A percentile compares a stretch with the other conserved stretches of the same genome.
Evolutionary conservation across 1,140 invertebrate genomes (phyloP).

Genomic region (Saccostrea cuccullata): DNA sequence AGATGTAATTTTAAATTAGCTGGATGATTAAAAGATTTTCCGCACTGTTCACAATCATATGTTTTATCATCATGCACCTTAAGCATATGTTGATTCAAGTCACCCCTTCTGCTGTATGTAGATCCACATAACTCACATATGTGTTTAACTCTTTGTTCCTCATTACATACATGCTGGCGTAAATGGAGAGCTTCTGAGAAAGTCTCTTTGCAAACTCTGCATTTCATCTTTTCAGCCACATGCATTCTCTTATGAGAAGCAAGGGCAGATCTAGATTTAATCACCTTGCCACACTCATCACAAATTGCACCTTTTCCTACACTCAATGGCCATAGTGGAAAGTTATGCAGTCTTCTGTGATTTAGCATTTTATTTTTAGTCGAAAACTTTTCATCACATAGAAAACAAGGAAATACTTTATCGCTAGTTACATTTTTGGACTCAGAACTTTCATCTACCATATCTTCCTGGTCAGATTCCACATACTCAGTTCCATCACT

Average conservation of each 20-base stretch:
- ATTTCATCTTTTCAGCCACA: not conserved
- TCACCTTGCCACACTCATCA: not conserved
- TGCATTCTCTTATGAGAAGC: not conserved
- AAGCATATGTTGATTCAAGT: not conserved
- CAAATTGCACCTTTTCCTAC: not conserved
- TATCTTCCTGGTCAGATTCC: not conserved
- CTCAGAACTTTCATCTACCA: not conserved
- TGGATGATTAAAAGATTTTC: constrained; percentile 9
- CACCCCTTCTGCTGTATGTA: not conserved
- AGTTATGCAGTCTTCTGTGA: not conserved
- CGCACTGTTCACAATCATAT: constrained; percentile 21
- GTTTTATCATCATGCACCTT: constrained; percentile 4
- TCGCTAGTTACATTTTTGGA: not conserved
- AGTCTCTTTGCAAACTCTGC: not conserved
- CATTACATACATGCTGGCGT: not conserved
- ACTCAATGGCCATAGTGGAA: not conserved
- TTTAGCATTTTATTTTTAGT: not conserved
- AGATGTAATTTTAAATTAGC: constrained; percentile 22
- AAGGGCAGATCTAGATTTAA: not conserved
- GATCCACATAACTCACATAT: not conserved
- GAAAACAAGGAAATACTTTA: not conserved
- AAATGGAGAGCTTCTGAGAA: not conserved
- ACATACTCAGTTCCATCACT: not conserved
- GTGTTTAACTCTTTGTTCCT: not conserved
- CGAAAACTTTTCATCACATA: not conserved